Evolutionary conservation across 2,797 vertebrate genomes (phyloP).

Genomic region (Rallus crepitans): DNA sequence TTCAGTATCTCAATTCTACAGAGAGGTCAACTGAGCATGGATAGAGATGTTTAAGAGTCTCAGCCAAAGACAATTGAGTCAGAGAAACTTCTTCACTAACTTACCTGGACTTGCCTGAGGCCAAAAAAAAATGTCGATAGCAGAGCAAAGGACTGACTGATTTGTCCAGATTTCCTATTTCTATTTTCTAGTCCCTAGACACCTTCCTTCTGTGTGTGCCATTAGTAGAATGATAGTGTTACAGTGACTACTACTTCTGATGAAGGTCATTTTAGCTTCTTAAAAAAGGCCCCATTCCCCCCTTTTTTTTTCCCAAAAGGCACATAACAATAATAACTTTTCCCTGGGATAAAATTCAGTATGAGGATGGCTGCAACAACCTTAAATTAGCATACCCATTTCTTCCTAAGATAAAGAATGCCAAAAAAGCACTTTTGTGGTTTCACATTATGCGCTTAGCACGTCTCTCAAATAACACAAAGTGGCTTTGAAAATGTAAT

Average conservation of each 20-base stretch:
- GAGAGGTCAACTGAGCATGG: not conserved
- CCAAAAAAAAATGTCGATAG: not conserved
- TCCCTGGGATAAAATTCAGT: not conserved
- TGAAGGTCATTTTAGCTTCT: not conserved
- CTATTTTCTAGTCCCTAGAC: not conserved
- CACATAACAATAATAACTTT: not conserved
- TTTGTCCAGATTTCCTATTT: not conserved
- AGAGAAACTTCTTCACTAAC: not conserved
- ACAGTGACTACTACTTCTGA: not conserved
- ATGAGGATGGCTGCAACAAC: not conserved
- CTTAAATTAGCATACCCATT: slow-evolving; percentile 22
- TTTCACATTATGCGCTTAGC: slow-evolving; percentile 4
- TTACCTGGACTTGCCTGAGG: not conserved
- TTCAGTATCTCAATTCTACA: not conserved
- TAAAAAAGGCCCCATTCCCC: not conserved
- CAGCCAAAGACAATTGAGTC: not conserved
- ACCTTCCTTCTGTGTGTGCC: not conserved
- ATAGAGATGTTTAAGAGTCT: not conserved
- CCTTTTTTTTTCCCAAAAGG: not conserved
- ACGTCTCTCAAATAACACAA: slow-evolving; percentile 33
- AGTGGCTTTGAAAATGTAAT: slow-evolving; percentile 26
- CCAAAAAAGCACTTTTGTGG: slow-evolving; percentile 55
- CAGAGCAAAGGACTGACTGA: not conserved
- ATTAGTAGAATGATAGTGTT: not conserved
- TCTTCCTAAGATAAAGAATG: slow-evolving; percentile 39